These are phyloP conservation scores for Falco concolor DNA, from an alignment of 2,797 vertebrate species.

Conservation along the genomic window DNA sequence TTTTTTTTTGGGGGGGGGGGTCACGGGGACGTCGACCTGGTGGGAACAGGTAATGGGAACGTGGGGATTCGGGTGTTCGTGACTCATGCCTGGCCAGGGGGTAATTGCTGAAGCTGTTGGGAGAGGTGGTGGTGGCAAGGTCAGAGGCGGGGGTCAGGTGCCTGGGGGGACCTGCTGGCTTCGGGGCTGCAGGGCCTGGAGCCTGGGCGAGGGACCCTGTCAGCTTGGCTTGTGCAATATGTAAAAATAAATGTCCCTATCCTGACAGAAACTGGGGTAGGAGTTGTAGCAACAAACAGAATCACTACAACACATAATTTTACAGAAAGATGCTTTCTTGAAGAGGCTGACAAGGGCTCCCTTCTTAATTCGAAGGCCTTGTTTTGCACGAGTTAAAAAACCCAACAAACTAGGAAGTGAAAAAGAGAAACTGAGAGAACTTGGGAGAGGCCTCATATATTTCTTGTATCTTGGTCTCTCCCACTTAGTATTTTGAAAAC, in stretches of 20 bases:
- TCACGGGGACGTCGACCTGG: neutral
- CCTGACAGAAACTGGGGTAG: neutral
- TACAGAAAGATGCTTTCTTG: neutral
- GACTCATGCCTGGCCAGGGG: neutral
- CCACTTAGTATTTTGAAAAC: neutral
- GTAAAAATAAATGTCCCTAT: neutral
- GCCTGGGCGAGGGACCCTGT: neutral
- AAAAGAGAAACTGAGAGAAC: conserved; percentile 14
- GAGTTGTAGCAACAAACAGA: neutral
- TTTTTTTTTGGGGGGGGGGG: neutral
- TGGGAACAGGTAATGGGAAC: neutral
- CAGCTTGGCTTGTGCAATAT: accelerated
- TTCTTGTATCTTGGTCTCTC: neutral
- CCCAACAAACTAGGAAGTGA: conserved; percentile 2
- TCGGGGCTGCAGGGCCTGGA: neutral
- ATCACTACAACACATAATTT: accelerated
- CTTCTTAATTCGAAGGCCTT: neutral
- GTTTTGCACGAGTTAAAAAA: neutral
- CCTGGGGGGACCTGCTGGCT: neutral
- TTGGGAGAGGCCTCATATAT: neutral
- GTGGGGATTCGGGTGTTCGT: neutral
- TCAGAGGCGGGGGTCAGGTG: neutral
- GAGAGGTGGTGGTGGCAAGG: neutral
- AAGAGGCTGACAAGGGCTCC: neutral
- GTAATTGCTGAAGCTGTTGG: neutral